These are phyloP conservation scores for Tragulus kanchil DNA, from an alignment of 2,113 vertebrate genomes.

Conservation along the genomic window DNA sequence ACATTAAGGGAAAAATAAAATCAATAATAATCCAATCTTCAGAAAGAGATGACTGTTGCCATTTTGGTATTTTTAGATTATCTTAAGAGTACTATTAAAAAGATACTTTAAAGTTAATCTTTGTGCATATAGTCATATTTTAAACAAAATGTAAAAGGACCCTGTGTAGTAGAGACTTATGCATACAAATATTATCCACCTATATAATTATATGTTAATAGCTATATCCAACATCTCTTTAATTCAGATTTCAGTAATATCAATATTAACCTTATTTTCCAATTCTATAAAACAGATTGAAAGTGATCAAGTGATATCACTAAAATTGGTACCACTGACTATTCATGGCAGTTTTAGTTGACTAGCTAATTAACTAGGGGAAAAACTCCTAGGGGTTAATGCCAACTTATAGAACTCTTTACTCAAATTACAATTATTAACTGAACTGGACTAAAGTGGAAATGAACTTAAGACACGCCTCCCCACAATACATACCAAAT, in stretches of 20 bases:
- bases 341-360: not conserved
- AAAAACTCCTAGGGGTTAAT: not conserved
- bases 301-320: not conserved
- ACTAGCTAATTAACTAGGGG: not conserved
- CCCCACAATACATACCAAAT: not conserved
- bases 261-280: slow-evolving; percentile 6
- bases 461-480: not conserved
- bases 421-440: not conserved
- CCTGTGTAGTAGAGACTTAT: not conserved
- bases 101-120: slow-evolving; percentile 15
- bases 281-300: not conserved
- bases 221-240: not conserved
- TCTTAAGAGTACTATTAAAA: slow-evolving; percentile 15
- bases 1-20: not conserved
- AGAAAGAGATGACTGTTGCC: not conserved
- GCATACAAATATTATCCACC: not conserved
- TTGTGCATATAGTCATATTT: slow-evolving; percentile 3
- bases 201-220: not conserved
- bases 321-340: not conserved
- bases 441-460: not conserved
- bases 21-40: not conserved
- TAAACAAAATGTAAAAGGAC: not conserved
- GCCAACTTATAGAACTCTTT: not conserved
- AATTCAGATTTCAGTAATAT: slow-evolving; percentile 48
- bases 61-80: slow-evolving; percentile 41